Evolutionary conservation across 92 coral and sea anemone genomes (phyloP).

Genomic region (Porites cylindrica): DNA sequence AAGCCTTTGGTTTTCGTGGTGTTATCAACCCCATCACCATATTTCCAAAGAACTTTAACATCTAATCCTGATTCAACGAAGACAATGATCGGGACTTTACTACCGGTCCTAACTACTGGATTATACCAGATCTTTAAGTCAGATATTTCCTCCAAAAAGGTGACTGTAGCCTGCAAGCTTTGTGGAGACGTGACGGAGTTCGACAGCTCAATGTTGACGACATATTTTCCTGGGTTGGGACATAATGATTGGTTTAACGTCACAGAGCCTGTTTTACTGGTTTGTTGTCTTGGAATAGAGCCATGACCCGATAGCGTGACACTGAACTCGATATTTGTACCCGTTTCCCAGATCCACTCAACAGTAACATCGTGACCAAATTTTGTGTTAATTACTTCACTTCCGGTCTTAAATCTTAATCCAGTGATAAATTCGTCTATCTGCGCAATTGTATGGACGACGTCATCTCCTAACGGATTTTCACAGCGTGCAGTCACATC

Average conservation of each 20-base stretch:
- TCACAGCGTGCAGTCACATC: conserved; percentile 49
- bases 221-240: conserved; percentile 71
- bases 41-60: conserved; percentile 68
- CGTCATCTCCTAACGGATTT: conserved; percentile 37
- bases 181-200: conserved; percentile 72
- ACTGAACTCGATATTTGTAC: conserved; percentile 59
- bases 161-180: conserved; percentile 30
- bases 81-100: conserved; percentile 64
- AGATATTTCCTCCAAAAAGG: conserved; percentile 55
- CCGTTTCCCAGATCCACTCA: conserved; percentile 79
- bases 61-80: conserved; percentile 74
- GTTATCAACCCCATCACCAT: conserved; percentile 67
- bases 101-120: conserved; percentile 61
- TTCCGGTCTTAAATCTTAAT: conserved; percentile 45
- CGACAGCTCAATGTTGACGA: conserved; percentile 63
- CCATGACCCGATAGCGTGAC: conserved; percentile 36
- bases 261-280: conserved; percentile 12
- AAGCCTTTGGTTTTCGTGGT: conserved; percentile 34
- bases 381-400: conserved; percentile 3
- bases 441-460: conserved; percentile 35
- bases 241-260: conserved; percentile 42
- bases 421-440: conserved; percentile 76
- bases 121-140: conserved; percentile 61
- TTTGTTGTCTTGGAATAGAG: background rate
- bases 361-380: conserved; percentile 54